Evolutionary conservation across 2,888 invertebrate species (phyloP).

Genomic region (Ormia ochracea): DNA sequence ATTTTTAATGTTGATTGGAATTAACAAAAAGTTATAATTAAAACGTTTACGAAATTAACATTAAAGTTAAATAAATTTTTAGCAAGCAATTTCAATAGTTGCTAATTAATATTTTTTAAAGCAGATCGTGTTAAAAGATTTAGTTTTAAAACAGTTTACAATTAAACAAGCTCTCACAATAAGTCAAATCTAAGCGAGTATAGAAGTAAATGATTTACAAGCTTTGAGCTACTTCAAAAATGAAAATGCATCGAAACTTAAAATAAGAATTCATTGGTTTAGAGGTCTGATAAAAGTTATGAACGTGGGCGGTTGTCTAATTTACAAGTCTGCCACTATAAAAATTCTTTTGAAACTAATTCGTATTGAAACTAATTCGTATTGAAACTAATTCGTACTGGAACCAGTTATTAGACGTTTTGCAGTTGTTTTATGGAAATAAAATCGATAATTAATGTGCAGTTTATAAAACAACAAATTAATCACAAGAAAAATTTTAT

Average conservation of each 20-base stretch:
- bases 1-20: conserved; percentile 10
- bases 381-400: no score
- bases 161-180: conserved; percentile 46
- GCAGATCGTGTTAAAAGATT: conserved; percentile 59
- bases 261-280: neutral
- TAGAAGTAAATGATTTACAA: neutral
- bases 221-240: no score
- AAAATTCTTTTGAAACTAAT: no score
- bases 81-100: conserved; percentile 29
- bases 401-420: conserved; percentile 14
- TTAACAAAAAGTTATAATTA: conserved; percentile 48
- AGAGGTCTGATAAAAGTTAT: neutral
- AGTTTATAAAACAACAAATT: conserved; percentile 30
- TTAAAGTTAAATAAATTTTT: conserved; percentile 42
- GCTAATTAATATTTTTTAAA: conserved; percentile 8
- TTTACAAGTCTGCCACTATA: no score
- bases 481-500: conserved; percentile 22
- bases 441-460: conserved; percentile 32
- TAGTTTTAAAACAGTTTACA: conserved; percentile 58
- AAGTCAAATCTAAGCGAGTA: neutral
- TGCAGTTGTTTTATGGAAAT: conserved; percentile 21
- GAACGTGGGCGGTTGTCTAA: conserved; percentile 17
- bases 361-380: no score
- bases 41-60: conserved; percentile 47
- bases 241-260: neutral